Percentiles rank a stretch among this genome's conserved stretches.
phyloP scores from a whole-genome alignment of 2,113 vertebrate genomes.

The Phocoena phocoena region DNA sequence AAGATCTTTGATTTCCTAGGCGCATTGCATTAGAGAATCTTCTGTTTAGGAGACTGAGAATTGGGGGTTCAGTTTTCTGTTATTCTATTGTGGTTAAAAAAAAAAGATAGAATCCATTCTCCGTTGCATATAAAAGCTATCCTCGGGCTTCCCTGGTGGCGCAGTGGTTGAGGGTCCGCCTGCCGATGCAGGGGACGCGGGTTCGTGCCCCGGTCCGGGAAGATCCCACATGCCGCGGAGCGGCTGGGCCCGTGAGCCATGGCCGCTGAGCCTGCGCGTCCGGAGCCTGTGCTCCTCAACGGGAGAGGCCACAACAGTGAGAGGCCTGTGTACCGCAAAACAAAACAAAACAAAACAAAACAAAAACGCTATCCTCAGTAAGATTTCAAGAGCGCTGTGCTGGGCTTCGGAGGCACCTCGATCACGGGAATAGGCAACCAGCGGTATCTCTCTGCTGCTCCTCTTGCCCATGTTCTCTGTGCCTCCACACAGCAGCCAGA shows the following conservation, averaged over 20 bases:
- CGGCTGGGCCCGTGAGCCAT: too few relatives aligned
- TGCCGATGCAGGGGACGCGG: too few relatives aligned
- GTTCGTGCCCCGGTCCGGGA: too few relatives aligned
- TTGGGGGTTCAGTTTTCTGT: not conserved
- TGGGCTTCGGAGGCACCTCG: not conserved
- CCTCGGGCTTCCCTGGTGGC: too few relatives aligned
- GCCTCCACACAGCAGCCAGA: not conserved
- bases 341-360: too few relatives aligned
- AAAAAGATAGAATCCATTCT: not conserved
- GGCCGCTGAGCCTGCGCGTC: too few relatives aligned
- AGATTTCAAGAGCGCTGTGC: not conserved
- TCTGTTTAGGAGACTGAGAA: not conserved
- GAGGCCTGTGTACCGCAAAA: too few relatives aligned
- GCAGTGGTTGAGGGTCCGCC: too few relatives aligned
- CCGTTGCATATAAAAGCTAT: not conserved
- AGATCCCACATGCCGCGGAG: too few relatives aligned
- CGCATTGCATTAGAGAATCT: not conserved
- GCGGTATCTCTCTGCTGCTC: accelerated
- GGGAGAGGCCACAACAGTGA: too few relatives aligned
- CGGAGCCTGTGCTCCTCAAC: too few relatives aligned
- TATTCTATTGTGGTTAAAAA: not conserved
- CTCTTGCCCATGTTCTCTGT: not conserved
- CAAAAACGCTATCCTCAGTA: not conserved
- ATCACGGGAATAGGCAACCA: not conserved
- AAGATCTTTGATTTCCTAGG: not conserved